Evolutionary conservation across 2,113 vertebrate species (phyloP).

Genomic region (Anguilla japonica): DNA sequence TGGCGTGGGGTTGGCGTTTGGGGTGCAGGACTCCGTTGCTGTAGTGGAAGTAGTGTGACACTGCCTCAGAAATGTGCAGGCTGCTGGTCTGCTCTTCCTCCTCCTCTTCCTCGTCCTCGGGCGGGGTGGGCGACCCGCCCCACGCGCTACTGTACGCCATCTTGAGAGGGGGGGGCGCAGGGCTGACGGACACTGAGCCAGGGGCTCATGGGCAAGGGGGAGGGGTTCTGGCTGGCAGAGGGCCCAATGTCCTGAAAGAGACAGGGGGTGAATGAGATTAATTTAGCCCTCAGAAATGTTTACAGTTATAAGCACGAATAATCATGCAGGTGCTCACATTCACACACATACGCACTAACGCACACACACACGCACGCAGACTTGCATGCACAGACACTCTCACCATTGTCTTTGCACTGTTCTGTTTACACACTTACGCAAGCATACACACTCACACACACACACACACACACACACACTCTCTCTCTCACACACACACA

Average conservation of each 20-base stretch:
- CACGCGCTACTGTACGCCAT: not conserved
- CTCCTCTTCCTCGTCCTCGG: not conserved
- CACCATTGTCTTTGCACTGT: too few relatives aligned
- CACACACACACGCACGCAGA: slow-evolving; percentile 5
- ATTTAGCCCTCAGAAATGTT: too few relatives aligned
- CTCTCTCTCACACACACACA: not conserved
- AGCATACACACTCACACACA: not conserved
- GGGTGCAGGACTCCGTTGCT: slow-evolving; percentile 82
- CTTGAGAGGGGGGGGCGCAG: not conserved
- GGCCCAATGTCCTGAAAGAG: not conserved
- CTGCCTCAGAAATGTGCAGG: slow-evolving; percentile 73
- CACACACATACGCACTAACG: not conserved
- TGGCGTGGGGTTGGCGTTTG: slow-evolving; percentile 74
- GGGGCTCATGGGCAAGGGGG: too few relatives aligned
- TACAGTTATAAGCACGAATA: not conserved
- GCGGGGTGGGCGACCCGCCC: not conserved
- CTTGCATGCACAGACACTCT: not conserved
- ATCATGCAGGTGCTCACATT: not conserved
- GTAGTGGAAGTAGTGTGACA: slow-evolving; percentile 80
- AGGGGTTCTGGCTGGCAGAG: not conserved
- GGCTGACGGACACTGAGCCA: not conserved
- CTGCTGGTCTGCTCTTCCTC: slow-evolving; percentile 52
- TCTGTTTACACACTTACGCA: not conserved
- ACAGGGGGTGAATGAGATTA: not conserved
- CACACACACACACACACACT: too few relatives aligned